Conservation (phyloP, 2,888 invertebrate species). For the Dugesia japonica region DNA sequence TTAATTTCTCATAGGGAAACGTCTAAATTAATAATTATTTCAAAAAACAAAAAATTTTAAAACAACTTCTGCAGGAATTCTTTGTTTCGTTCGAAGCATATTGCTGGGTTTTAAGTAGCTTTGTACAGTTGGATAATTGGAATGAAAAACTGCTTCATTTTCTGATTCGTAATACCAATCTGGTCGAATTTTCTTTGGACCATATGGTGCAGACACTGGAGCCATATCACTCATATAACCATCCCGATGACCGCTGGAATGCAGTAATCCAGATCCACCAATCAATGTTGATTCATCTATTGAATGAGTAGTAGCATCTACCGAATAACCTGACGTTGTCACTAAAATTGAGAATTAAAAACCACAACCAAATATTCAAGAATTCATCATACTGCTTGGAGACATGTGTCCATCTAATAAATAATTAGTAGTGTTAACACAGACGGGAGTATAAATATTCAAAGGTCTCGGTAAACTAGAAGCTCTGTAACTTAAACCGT, state of each 20-base stretch:
- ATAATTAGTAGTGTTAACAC: slow-evolving; percentile 1
- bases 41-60: background rate
- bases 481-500: background rate
- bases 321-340: background rate
- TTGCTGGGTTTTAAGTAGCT: slow-evolving; percentile 10
- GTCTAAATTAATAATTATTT: background rate
- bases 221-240: slow-evolving; percentile 20
- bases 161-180: background rate
- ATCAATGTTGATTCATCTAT: slow-evolving; percentile 3
- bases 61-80: background rate
- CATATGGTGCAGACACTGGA: background rate
- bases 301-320: background rate
- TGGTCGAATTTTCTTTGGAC: background rate
- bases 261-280: background rate
- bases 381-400: background rate
- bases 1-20: slow-evolving; percentile 20
- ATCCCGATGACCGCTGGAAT: background rate
- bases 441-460: background rate
- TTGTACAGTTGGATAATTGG: slow-evolving; percentile 10
- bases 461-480: background rate
- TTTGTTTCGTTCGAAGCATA: background rate
- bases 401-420: slow-evolving; percentile 1
- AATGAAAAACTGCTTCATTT: slow-evolving; percentile 10
- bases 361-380: background rate
- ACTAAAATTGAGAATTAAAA: background rate